A percentile compares a stretch with the other conserved stretches of the same genome.
These are phyloP conservation scores for Suricata suricatta DNA, from an alignment of 2,113 vertebrate species.

Conservation along the genomic window DNA sequence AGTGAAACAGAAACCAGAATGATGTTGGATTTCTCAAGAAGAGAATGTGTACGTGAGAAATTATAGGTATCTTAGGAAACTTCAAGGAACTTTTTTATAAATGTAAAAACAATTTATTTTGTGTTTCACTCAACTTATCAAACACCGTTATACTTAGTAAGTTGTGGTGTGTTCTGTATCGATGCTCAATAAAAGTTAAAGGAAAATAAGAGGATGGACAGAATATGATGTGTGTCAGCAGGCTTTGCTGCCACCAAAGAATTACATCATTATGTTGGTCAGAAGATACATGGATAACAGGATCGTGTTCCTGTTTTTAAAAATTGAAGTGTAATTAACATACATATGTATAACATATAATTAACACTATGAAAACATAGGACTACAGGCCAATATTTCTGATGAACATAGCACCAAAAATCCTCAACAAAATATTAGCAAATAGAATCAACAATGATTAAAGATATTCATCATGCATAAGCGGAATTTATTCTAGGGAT, in stretches of 20 bases:
- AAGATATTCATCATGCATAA: no score
- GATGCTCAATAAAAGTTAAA: not conserved
- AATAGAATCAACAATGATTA: no score
- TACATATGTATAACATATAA: not conserved
- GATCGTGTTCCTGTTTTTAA: not conserved
- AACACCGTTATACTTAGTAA: not conserved
- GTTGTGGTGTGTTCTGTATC: not conserved
- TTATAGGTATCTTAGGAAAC: not conserved
- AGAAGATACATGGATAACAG: not conserved
- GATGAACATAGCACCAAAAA: no score
- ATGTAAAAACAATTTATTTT: not conserved
- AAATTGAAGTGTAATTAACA: not conserved
- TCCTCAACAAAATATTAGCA: no score
- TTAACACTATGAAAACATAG: no score
- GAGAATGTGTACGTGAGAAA: not conserved
- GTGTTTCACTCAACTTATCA: not conserved
- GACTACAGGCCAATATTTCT: no score
- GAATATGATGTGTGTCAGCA: not conserved
- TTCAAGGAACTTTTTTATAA: not conserved
- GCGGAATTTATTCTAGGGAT: no score
- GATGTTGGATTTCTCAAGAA: not conserved
- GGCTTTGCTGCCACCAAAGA: not conserved
- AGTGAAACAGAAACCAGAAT: constrained; percentile 17
- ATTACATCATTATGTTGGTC: not conserved
- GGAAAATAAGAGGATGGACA: not conserved